Base-by-base conservation (phyloP, 2,888 invertebrate species). In the Philereme transversata region DNA sequence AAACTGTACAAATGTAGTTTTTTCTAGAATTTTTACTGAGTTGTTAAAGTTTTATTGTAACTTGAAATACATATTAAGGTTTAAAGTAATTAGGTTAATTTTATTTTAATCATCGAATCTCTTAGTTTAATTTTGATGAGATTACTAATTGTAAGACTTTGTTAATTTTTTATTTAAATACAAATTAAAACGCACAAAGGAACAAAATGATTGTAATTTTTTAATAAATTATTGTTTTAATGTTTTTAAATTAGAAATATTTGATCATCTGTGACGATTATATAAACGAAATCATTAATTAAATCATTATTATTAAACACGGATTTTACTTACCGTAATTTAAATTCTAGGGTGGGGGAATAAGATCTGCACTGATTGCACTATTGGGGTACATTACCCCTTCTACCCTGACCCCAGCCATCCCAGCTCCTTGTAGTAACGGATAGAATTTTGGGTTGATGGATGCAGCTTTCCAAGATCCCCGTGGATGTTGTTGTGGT, bases 151-250 rank as follows among this genome's bases (percentile, higher is more conserved):
- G 43, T 71, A 87, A 81, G 77, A 78, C 76, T 79, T 86, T 86
- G 89, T 90, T 87, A 84, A 80, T 80, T 78, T 77, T 81, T 86
- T 87, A 87, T 86, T 84, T 86, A 89, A 88, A 78, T 77, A 50
- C 71, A 73, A 74, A 70, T 70, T 67, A 73, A 72, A 72, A 81
- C 88, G 88, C 89, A 90, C 90, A 90, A 89, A 79, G 78, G 77
- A 81, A 73, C 68, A 73, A 62, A 72, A 76, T 75, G 68, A 70
- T 67, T 83, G 82, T 89, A 88, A 78, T 83, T 81, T 87, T 83
- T 87, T 62, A 88, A 84, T 90, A 91, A 90, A 89, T 90, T 90
- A 91, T 90, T 91, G 83, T 89, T 88, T 82, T 79, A 77, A 22
- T 91, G 83, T 89, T 75, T 81, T 79, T 82, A 79, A 79, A 76